phyloP scores from a whole-genome alignment of 53 echinoderm and acorn worm genomes.

The Stichopus horrens region DNA sequence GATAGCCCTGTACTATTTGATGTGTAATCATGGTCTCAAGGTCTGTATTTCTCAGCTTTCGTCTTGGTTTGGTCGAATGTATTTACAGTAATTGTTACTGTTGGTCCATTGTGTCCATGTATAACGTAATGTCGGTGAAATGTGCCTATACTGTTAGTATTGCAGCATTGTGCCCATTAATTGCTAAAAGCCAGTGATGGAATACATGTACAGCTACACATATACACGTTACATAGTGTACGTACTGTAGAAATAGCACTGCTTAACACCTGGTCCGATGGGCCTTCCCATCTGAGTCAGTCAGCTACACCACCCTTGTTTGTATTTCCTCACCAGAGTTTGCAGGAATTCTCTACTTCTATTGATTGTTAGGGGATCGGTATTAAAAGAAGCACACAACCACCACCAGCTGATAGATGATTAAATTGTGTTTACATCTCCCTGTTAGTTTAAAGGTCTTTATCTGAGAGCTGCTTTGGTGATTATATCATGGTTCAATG shows the following conservation, averaged over 20 bases:
- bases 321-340: neutral
- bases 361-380: neutral
- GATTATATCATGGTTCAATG: neutral
- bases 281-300: neutral
- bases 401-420: neutral
- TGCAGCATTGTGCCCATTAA: too few species aligned
- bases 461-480: neutral
- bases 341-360: neutral
- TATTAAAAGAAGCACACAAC: neutral
- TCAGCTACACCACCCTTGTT: neutral
- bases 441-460: neutral
- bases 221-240: neutral
- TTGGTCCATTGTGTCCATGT: too few species aligned
- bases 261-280: neutral
- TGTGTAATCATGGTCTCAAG: too few species aligned
- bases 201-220: too few species aligned
- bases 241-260: neutral
- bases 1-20: too few species aligned
- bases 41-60: too few species aligned
- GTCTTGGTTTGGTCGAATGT: too few species aligned
- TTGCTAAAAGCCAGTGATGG: too few species aligned
- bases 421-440: neutral
- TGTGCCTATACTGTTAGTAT: too few species aligned
- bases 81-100: too few species aligned
- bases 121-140: too few species aligned